Percentiles rank a stretch among this genome's conserved stretches.
Evolutionary conservation across 1,140 invertebrate species (phyloP).

Genomic region (Ceratitis capitata): DNA sequence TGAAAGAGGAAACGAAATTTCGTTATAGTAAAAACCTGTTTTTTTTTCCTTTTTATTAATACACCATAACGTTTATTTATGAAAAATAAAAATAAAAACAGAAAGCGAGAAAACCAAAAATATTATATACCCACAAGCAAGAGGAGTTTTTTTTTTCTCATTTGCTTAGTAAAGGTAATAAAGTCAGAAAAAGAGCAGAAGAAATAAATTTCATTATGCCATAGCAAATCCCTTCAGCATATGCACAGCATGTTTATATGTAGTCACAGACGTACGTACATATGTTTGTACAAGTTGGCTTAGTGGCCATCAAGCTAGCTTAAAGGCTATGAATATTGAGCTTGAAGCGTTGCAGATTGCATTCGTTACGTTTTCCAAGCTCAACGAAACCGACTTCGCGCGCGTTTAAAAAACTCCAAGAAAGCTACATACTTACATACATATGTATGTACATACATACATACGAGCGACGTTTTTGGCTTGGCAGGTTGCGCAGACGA

Average conservation of each 20-base stretch:
- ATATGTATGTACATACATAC: no score
- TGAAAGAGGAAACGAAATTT: neutral
- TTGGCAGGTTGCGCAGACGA: neutral
- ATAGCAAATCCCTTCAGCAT: neutral
- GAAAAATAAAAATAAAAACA: no score
- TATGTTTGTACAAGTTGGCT: neutral
- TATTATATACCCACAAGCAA: no score
- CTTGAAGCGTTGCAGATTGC: slow-evolving; percentile 62
- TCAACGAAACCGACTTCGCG: neutral
- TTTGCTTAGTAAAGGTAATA: slow-evolving; percentile 29
- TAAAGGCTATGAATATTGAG: slow-evolving; percentile 42
- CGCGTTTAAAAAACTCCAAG: slow-evolving; percentile 9
- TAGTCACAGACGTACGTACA: neutral
- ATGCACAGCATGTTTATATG: neutral
- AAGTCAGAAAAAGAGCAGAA: slow-evolving; percentile 39
- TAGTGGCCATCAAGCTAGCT: neutral
- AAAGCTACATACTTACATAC: no score
- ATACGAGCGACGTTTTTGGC: no score
- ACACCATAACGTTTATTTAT: neutral
- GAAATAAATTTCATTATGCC: neutral
- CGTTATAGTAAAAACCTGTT: neutral
- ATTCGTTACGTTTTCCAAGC: slow-evolving; percentile 49
- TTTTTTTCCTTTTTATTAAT: neutral
- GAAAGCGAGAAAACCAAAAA: no score
- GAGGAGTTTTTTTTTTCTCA: neutral